phyloP scores from a whole-genome alignment of 2,113 vertebrate species.

The Gopherus flavomarginatus region DNA sequence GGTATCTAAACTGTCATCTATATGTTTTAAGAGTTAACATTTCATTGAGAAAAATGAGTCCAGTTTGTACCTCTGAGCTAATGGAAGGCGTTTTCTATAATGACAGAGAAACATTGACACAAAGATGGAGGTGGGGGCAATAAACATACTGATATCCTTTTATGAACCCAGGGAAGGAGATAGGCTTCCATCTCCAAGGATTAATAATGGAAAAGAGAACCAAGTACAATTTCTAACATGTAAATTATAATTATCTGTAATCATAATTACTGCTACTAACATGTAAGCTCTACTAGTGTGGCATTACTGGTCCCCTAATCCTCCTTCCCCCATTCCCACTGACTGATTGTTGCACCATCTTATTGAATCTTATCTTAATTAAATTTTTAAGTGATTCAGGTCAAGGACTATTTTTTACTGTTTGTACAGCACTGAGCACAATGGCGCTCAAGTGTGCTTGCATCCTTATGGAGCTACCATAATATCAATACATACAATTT shows the following conservation, averaged over 20 bases:
- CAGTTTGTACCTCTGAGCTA: not conserved
- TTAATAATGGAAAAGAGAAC: not conserved
- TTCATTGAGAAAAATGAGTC: not conserved
- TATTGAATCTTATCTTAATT: constrained; percentile 60
- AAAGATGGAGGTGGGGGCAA: not conserved
- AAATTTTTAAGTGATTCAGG: not conserved
- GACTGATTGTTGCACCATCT: fast-evolving
- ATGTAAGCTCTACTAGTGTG: not conserved
- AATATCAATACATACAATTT: constrained; percentile 55
- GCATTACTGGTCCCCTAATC: not conserved
- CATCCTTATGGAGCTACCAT: not conserved
- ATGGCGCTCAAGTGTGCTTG: not conserved
- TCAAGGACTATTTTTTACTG: constrained; percentile 23
- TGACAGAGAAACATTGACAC: not conserved
- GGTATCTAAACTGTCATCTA: not conserved
- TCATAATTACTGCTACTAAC: not conserved
- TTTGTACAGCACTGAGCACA: not conserved
- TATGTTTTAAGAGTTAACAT: not conserved
- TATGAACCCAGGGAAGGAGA: not conserved
- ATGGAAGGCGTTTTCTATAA: not conserved
- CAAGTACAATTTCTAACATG: not conserved
- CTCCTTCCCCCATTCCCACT: fast-evolving
- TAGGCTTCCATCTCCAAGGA: not conserved
- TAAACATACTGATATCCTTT: not conserved
- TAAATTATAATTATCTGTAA: not conserved